Percentiles rank a stretch among this genome's conserved stretches.
Conservation (phyloP, 2,888 invertebrate species). For the Tridacna crocea region DNA sequence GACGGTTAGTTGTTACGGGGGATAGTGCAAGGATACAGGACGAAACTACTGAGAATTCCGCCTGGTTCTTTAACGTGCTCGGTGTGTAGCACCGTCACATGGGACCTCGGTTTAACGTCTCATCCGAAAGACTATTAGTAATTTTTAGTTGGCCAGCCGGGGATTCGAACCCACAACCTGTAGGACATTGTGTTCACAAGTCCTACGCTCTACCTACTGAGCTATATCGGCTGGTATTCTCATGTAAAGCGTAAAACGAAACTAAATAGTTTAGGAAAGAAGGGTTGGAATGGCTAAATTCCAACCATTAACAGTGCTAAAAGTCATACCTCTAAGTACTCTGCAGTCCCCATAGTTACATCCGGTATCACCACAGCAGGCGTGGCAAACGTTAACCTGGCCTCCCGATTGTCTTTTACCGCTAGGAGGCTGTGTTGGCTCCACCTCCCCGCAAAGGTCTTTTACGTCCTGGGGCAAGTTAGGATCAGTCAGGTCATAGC, state of each 20-base stretch:
- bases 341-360: constrained; percentile 25
- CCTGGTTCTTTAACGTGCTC: too few species aligned
- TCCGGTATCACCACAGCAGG: constrained; percentile 13
- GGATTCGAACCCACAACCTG: too few species aligned
- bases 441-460: constrained; percentile 3
- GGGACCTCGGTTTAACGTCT: too few species aligned
- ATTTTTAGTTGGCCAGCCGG: too few species aligned
- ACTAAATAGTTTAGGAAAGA: neutral
- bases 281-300: neutral
- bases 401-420: neutral
- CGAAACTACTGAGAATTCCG: too few species aligned
- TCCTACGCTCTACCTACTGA: too few species aligned
- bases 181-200: too few species aligned
- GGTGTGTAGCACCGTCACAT: too few species aligned
- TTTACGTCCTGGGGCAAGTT: constrained; percentile 1
- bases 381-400: constrained; percentile 21
- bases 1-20: too few species aligned
- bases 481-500: constrained; percentile 13
- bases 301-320: neutral
- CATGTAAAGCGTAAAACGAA: neutral
- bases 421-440: neutral
- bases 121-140: too few species aligned
- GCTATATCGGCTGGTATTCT: too few species aligned
- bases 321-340: constrained; percentile 3
- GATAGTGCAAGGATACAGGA: too few species aligned